Evolutionary conservation across 2,888 invertebrate species (phyloP), one percentile per base, ranked within the genome.

Genomic region (Tipula confusa): DNA sequence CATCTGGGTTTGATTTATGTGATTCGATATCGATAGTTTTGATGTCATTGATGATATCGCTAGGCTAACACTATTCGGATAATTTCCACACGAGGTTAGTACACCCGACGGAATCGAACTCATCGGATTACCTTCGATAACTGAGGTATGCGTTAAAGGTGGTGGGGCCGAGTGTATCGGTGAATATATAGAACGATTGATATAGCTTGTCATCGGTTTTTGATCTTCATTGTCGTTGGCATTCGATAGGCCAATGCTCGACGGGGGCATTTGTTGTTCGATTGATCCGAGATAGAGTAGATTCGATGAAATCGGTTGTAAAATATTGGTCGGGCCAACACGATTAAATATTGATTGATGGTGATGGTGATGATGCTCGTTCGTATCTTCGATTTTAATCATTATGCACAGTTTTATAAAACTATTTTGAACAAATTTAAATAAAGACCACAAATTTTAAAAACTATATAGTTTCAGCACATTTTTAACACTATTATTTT

Each of bases 331-430:
- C 7, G 31, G 6, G 15, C 80, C 80, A 15, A 80, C 31, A 18
- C 82, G 82, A 84, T 88, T 88, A 24, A 87, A 85, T 3, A 87
- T 84, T 82, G 87, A 84, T 64, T 86, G 85, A 29, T 88, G 88
- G 85, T 89, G 89, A 43, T 88, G 64, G 43, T 84, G 81, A 82
- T 83, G 79, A 43, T 84, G 15, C 83, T 83, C 24, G 3, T 38
- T 43, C 83, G 85, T 84, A 48, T 85, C 84, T 83, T 85, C 85
- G 79, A 38, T 84, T 83, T 85, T 85, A 28, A 85, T 85, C 85
- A 85, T 85, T 83, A 84, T 84, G 15, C 28, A 79, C 28, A 3
- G 7, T 15, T 80, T 29, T 28, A 18, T 11, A 11, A 33, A 9
- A 33, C 11, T 33, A 9, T 33, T 33, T 2, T 11, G 1, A 33